Evolutionary conservation across 2,797 vertebrate genomes (phyloP), one percentile per base, ranked within the genome.

Genomic region (Phoebastria nigripes): DNA sequence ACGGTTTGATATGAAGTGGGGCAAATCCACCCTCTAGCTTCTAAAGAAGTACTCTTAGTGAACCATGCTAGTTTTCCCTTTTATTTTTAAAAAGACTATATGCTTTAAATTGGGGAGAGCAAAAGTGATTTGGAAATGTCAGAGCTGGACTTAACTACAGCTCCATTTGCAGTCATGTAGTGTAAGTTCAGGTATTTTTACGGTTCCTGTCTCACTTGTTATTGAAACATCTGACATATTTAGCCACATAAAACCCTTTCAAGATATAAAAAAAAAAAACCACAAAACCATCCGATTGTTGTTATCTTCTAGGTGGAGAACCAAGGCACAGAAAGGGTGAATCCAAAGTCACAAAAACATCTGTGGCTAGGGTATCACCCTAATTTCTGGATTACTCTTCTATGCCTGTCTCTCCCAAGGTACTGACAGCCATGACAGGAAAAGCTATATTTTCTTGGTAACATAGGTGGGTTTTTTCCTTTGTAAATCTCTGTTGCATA

Each of bases 11-110:
- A 92, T 33, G 82, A 96, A 96, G 84, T 89, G 94, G 96, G 95
- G 92, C 93, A 96, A 87, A 95, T 95, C 93, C 87, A 95, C 79
- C 84, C 94, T 93, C 89, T 79, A 95, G 94, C 82, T 95, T 83
- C 76, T 92, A n/a, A 87, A 90, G 92, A 85, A 91, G 61, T 87
- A 46, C 69, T 96, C 55, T 73, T 67, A 81, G 78, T 71, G 65
- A 95, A 74, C 72, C 74, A 42, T 84, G 42, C 31, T 81, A 63
- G 41, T 77, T 84, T 94, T 82, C 37, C 35, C 31, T 74, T 87
- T 78, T 63, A 58, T 89, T 95, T 95, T 87, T 66, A 65, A 82
- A 87, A 92, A 44, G 31, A 25, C 33, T 66, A 2, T 22, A 8
- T 54, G 51, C 28, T 55, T 81, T 72, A 59, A 78, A 81, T 0